Conservation (phyloP, 2,113 vertebrate genomes). For the Colaptes auratus region DNA sequence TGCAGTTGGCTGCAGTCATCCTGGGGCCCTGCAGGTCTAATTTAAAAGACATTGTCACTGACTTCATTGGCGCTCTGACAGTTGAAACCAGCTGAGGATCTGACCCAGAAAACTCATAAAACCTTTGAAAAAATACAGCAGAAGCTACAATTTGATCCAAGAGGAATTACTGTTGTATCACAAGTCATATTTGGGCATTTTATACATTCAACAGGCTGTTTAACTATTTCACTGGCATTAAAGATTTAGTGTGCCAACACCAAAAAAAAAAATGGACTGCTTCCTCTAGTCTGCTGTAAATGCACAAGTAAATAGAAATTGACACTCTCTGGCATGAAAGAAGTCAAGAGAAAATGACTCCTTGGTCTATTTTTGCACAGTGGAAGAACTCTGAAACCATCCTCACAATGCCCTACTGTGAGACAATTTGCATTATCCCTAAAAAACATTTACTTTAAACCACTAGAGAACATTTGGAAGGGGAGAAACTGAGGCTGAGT, state of each 20-base stretch:
- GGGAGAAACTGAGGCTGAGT: not conserved
- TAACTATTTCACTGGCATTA: not conserved
- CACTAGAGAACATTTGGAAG: not conserved
- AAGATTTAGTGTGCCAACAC: not conserved
- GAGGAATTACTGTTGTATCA: not conserved
- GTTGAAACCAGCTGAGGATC: slow-evolving; percentile 11
- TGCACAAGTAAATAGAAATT: not conserved
- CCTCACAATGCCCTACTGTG: not conserved
- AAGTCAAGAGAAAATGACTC: not conserved
- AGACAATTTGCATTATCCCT: not conserved
- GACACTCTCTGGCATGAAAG: not conserved
- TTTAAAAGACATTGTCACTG: slow-evolving; percentile 24
- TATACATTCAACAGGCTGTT: not conserved
- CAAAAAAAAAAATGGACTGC: fast-evolving
- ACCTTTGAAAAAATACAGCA: slow-evolving; percentile 10
- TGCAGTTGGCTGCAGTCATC: not conserved
- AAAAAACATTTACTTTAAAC: not conserved
- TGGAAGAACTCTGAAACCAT: not conserved
- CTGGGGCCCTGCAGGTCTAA: slow-evolving; percentile 1
- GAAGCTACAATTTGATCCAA: not conserved
- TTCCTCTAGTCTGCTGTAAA: not conserved
- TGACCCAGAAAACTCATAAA: slow-evolving; percentile 1
- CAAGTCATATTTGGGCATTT: not conserved
- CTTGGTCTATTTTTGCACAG: not conserved
- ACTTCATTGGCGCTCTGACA: slow-evolving; percentile 4